phyloP scores from a whole-genome alignment of 2,888 invertebrate genomes.

The Napeogenes inachia region DNA sequence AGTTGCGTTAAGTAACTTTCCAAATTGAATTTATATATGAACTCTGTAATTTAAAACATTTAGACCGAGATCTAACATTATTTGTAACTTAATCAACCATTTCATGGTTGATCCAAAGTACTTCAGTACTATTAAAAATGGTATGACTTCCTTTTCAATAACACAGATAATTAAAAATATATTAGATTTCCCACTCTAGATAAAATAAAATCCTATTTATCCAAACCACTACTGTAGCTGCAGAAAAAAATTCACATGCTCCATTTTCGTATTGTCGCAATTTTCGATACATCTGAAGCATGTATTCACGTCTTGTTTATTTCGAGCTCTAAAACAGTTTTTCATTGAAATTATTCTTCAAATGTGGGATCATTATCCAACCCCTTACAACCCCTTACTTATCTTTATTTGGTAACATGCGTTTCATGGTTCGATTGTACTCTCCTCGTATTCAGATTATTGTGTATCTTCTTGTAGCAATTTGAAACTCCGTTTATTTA shows the following conservation, averaged over 20 bases:
- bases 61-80: too few species aligned
- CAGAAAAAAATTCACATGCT: background rate
- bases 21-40: too few species aligned
- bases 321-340: slow-evolving; percentile 55
- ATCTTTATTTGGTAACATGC: slow-evolving; percentile 12
- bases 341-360: slow-evolving; percentile 35
- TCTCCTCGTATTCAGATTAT: background rate
- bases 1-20: too few species aligned
- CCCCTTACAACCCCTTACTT: slow-evolving; percentile 8
- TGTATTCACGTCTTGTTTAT: slow-evolving; percentile 39
- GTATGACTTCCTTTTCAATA: too few species aligned
- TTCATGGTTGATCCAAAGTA: too few species aligned
- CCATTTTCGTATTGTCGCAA: background rate
- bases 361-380: slow-evolving; percentile 46
- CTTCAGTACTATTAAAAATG: too few species aligned
- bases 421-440: slow-evolving; percentile 5
- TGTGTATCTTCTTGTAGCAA: background rate
- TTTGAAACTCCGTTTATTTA: background rate
- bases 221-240: background rate
- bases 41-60: too few species aligned
- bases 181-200: too few species aligned
- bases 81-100: too few species aligned
- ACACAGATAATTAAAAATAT: too few species aligned
- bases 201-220: too few species aligned
- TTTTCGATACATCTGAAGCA: background rate